Conservation (phyloP, 2,113 vertebrate species). For the Scomber colias region DNA sequence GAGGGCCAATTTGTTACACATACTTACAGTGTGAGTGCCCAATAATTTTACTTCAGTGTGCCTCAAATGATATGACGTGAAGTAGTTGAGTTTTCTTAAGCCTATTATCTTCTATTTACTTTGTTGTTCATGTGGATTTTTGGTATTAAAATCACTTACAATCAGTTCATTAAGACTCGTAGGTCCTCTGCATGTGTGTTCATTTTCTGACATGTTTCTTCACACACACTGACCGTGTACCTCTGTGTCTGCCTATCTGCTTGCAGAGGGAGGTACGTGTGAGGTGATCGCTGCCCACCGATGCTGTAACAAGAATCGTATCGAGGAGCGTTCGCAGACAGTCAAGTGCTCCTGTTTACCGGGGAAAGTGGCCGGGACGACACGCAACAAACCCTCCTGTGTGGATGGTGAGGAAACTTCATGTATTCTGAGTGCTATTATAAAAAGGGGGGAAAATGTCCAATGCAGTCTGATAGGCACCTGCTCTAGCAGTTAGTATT, state of each 20-base stretch:
- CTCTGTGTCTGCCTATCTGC: constrained; percentile 71
- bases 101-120: constrained; percentile 15
- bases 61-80: constrained; percentile 26
- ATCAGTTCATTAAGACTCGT: background rate
- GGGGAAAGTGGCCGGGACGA: constrained; percentile 98
- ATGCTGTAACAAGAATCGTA: constrained; percentile 99
- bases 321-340: constrained; percentile 98
- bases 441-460: background rate
- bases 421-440: background rate
- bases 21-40: constrained; percentile 60
- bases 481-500: background rate
- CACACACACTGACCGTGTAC: constrained; percentile 14
- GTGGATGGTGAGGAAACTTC: constrained; percentile 92
- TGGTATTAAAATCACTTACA: background rate
- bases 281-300: constrained; percentile 99
- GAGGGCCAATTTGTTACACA: constrained; percentile 76
- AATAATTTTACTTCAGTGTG: constrained; percentile 55
- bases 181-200: background rate
- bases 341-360: constrained; percentile 99
- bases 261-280: constrained; percentile 96
- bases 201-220: background rate
- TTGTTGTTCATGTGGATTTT: background rate
- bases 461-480: background rate
- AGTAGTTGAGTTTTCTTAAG: background rate
- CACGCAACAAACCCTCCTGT: constrained; percentile 98